Evolutionary conservation across 2,113 vertebrate genomes (phyloP).

Genomic region (Cyanoderma ruficeps): DNA sequence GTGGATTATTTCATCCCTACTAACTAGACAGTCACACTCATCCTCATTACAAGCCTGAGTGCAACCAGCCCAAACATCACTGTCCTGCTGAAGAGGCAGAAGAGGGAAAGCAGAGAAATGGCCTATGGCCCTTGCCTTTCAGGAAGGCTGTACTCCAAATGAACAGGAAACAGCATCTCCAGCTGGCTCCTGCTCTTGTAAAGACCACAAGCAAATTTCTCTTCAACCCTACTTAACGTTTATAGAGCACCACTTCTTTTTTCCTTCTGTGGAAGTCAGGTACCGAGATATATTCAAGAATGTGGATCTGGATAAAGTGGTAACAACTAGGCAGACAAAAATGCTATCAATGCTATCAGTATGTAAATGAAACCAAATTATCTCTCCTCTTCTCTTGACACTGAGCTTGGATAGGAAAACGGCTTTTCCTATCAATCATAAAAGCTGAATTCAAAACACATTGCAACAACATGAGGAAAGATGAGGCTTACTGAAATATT

Average conservation of each 20-base stretch:
- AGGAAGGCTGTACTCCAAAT: background rate
- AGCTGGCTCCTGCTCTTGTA: background rate
- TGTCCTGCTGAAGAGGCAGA: background rate
- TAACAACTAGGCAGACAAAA: background rate
- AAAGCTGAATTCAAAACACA: background rate
- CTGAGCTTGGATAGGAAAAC: background rate
- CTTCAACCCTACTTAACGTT: background rate
- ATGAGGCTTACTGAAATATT: background rate
- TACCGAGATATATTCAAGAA: background rate
- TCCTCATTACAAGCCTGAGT: background rate
- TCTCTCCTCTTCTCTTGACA: background rate
- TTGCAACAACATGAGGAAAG: background rate
- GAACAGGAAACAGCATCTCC: rapidly evolving
- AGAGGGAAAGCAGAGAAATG: background rate
- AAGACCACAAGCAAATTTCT: background rate
- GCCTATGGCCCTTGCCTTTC: background rate
- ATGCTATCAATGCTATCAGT: background rate
- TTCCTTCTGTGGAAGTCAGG: background rate
- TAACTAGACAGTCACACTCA: background rate
- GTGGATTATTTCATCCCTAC: background rate
- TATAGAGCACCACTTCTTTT: background rate
- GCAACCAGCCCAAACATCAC: background rate
- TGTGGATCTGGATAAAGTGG: background rate
- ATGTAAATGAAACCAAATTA: background rate
- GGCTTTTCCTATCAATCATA: background rate